phyloP scores from a whole-genome alignment of 92 coral and sea anemone genomes.

The Pocillopora meandrina region DNA sequence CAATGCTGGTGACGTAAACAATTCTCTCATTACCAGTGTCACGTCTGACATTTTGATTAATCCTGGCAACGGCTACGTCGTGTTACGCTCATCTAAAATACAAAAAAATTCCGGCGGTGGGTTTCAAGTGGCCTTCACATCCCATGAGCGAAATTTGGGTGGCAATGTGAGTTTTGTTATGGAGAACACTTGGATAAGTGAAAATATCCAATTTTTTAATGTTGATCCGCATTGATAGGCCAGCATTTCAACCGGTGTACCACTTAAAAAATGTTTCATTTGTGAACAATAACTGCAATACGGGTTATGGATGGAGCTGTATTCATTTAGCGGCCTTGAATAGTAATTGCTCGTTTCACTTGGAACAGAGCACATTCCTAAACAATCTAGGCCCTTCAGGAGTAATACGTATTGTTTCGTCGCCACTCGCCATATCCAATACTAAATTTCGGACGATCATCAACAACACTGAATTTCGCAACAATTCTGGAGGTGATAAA shows the following conservation, averaged over 20 bases:
- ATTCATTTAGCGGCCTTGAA: not conserved
- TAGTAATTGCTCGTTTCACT: not conserved
- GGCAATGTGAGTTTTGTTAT: not conserved
- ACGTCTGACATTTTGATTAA: not conserved
- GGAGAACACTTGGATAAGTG: slow-evolving; percentile 11
- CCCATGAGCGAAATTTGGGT: not conserved
- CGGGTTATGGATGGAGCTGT: not conserved
- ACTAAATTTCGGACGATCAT: not conserved
- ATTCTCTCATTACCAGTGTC: not conserved
- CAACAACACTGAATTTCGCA: slow-evolving; percentile 21
- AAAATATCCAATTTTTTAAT: not conserved
- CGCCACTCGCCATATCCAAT: not conserved
- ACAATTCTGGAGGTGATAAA: slow-evolving; percentile 5
- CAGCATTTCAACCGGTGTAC: not conserved
- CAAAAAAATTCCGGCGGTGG: slow-evolving; percentile 29
- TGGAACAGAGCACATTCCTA: slow-evolving; percentile 8
- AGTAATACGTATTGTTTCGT: not conserved
- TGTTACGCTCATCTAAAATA: slow-evolving; percentile 5
- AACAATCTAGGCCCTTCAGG: slow-evolving; percentile 23
- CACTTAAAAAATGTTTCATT: slow-evolving; percentile 12
- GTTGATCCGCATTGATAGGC: not conserved
- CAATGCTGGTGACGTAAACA: not conserved
- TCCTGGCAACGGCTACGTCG: not conserved
- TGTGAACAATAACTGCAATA: slow-evolving; percentile 22
- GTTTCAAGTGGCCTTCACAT: not conserved